Conservation (phyloP, 2,113 vertebrate genomes). For the Aix galericulata region DNA sequence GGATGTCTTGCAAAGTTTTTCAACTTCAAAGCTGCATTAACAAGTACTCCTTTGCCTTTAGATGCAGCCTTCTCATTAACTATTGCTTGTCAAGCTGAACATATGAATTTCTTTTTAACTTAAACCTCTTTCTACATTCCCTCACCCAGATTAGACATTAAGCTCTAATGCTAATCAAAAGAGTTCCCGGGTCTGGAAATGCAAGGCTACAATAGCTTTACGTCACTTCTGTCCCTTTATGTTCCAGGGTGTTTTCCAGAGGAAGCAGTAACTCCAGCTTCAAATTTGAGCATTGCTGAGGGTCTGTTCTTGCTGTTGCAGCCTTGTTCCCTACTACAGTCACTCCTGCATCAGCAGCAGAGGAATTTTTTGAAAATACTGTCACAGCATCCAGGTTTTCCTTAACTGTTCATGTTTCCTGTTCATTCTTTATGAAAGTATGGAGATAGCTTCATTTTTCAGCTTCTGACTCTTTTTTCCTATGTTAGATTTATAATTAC, state of each 20-base stretch:
- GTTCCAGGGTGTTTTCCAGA: neutral
- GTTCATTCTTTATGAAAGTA: neutral
- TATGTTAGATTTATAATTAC: neutral
- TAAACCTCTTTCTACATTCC: neutral
- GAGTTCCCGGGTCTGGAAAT: neutral
- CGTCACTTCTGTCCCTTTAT: neutral
- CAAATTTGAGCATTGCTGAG: neutral
- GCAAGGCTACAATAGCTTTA: neutral
- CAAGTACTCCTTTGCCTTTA: neutral
- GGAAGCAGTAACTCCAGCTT: neutral
- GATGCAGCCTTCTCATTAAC: neutral
- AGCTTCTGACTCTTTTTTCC: neutral
- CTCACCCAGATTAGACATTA: neutral
- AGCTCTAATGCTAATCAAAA: neutral
- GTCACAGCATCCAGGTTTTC: neutral
- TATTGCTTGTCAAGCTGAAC: neutral
- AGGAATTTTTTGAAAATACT: fast-evolving
- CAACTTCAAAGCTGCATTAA: neutral
- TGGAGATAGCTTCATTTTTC: neutral
- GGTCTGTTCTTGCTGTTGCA: neutral
- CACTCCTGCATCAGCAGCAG: neutral
- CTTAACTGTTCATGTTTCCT: neutral
- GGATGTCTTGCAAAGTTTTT: neutral
- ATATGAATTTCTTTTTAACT: neutral
- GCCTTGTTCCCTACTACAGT: neutral